Evolutionary conservation across 2,113 vertebrate genomes (phyloP), one percentile per base, ranked within the genome.

Genomic region (Chamaetylas fuelleborni): DNA sequence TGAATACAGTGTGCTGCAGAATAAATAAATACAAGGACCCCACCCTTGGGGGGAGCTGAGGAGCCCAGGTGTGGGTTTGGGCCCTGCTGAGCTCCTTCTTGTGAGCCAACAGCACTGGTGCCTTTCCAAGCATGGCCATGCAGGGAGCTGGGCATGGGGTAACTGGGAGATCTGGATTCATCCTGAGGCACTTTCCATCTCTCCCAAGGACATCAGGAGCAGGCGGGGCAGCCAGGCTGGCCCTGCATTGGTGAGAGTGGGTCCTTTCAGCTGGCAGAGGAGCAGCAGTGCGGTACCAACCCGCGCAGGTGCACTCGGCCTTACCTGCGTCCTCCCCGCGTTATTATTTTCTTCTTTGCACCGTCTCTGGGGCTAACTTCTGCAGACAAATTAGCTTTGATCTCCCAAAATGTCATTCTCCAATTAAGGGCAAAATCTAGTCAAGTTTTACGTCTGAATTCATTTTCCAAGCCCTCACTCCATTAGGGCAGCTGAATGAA

Each of bases 1-100:
- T 98, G 98, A 98, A 98, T 97, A 96, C 97, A 97, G 96, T 91
- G 94, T 73, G 77, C 95, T 90, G 96, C 88, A 80, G 96, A 98
- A 96, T 96, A 91, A 51, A 96, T 96, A 96, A 98, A 97, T 97
- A 96, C 92, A 81, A 81, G n/a, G 65, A 79, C 92, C 93, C 92
- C 93, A 88, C 84, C 90, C 77, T 48, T 84, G 92, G 89, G 80
- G 88, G 86, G 94, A 76, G 77, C 92, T 0, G 19, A n/a, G 90
- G 92, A 95, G 79, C 78, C 58, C 23, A 11, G 65, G 61, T 76
- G 45, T 3, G 11, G 62, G 36, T 67, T 81, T 4, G 4, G 25
- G 34, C 24, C 15, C 15, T 5, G 3, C 26, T 1, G 0, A 86
- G 34, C 42, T 48, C 51, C 60, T 80, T 69, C n/a, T 9, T 0